These are phyloP conservation scores for Ochropleura leucogaster DNA, from an alignment of 2,888 invertebrate species.

Conservation along the genomic window DNA sequence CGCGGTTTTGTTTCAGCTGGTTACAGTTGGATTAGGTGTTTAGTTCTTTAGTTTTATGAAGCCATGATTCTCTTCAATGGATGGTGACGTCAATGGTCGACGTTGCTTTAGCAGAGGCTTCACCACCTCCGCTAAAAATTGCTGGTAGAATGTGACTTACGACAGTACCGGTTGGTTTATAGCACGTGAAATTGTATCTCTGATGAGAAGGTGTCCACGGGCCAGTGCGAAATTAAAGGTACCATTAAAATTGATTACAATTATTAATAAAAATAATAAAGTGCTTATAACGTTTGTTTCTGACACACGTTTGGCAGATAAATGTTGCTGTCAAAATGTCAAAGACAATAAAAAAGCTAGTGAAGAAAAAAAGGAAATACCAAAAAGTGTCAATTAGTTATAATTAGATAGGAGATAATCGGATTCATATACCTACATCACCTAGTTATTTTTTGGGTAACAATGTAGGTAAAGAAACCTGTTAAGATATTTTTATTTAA, in stretches of 20 bases:
- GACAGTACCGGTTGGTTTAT: not conserved
- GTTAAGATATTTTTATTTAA: too few relatives aligned
- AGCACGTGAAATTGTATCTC: conserved; percentile 38
- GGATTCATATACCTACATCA: too few relatives aligned
- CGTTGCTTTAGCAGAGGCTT: not conserved
- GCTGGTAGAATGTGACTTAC: not conserved
- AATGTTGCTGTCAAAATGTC: not conserved
- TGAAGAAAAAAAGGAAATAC: not conserved
- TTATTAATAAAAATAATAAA: not conserved
- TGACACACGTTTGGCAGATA: conserved; percentile 19
- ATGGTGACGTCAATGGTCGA: not conserved
- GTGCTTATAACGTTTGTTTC: not conserved
- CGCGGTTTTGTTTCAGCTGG: not conserved
- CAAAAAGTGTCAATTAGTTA: not conserved
- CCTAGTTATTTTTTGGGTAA: too few relatives aligned
- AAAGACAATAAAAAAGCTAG: not conserved
- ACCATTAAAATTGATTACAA: conserved; percentile 24
- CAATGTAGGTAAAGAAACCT: too few relatives aligned
- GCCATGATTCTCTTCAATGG: not conserved
- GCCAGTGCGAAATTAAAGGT: conserved; percentile 31
- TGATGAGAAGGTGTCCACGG: conserved; percentile 30
- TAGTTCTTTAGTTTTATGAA: not conserved
- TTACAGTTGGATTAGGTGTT: not conserved
- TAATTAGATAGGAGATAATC: too few relatives aligned
- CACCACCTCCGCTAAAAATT: not conserved